Conservation (phyloP, 2,113 vertebrate species). For the Stictonetta naevosa region DNA sequence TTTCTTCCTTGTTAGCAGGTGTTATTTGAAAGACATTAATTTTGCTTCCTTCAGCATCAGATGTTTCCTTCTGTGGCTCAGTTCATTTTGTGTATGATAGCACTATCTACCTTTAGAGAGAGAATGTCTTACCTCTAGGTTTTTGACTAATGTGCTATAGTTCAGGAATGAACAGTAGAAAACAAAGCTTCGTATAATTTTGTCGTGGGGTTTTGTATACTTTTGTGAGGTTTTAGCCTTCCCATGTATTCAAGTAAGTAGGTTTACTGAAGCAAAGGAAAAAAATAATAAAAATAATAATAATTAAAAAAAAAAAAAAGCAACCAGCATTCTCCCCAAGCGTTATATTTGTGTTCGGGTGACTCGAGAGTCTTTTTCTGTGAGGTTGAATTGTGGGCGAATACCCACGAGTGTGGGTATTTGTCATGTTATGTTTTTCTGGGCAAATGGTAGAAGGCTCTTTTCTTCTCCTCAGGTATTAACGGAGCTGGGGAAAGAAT, state of each 20-base stretch:
- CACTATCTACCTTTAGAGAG: background rate
- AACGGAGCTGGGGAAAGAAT: background rate
- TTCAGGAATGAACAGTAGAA: background rate
- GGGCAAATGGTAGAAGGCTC: background rate
- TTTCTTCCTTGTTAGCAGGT: background rate
- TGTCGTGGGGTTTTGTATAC: background rate
- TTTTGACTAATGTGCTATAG: background rate
- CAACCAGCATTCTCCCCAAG: background rate
- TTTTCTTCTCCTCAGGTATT: background rate
- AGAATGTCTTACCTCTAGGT: background rate
- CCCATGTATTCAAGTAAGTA: background rate
- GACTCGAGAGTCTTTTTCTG: background rate
- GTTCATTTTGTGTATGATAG: background rate
- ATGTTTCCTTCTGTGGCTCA: background rate
- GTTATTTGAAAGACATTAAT: background rate
- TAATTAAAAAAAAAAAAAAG: background rate
- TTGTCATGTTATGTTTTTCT: background rate
- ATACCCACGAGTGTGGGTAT: background rate
- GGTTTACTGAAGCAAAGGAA: background rate
- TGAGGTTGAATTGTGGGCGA: background rate
- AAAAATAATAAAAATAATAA: background rate
- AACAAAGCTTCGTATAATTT: background rate
- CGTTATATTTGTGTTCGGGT: background rate
- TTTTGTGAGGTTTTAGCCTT: background rate
- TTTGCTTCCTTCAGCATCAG: background rate